Base-by-base conservation (phyloP, 2,113 vertebrate species). In the Periophthalmodon schlosseri region DNA sequence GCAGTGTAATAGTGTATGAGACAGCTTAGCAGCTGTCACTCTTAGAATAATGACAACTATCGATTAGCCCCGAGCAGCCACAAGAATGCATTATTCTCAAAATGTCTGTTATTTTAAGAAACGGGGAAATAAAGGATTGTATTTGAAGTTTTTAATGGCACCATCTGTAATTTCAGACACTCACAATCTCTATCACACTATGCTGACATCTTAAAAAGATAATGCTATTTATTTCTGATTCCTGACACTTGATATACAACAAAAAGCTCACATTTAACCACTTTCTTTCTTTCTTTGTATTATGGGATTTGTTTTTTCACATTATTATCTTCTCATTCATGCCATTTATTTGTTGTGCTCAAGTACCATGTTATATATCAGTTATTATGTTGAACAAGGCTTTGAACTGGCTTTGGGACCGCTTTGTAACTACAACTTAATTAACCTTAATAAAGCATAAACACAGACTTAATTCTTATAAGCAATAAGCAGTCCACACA, bases 1-100 rank as follows among this genome's bases (percentile, higher is more conserved):
- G 16, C 23, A 72, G 65, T 63, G 33, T 60, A 72, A 76, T 54
- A 58, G 56, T 28, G 0, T 36, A 12, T 57, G 15, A 57, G 63
- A 21, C 14, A 54, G 23, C 68, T 56, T 21, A 60, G 34, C 33
- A 80, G 23, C 69, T 61, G 16, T 60, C 57, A 79, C 46, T 57
- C 34, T 63, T 39, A 73, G 64, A 72, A 65, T 16, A 21, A 2
- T 71, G 66, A 71, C 61, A 73, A 44, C 20, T 70, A 33, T 12
- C 0, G 14, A 75, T 78, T 73, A 75, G 21, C 57, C 52, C 4
- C 65, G 52, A 56, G 44, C 24, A 20, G 60, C 14, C 6, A 16
- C 46, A 28, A 34, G 18, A 39, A 36, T 9, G 16, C 10, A 44
- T 44, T 65, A 39, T 21, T 36, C 63, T 65, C 18, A 18, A 44